Evolutionary conservation across 2,888 invertebrate genomes (phyloP), one percentile per base, ranked within the genome.

Genomic region (Dynastes maya): DNA sequence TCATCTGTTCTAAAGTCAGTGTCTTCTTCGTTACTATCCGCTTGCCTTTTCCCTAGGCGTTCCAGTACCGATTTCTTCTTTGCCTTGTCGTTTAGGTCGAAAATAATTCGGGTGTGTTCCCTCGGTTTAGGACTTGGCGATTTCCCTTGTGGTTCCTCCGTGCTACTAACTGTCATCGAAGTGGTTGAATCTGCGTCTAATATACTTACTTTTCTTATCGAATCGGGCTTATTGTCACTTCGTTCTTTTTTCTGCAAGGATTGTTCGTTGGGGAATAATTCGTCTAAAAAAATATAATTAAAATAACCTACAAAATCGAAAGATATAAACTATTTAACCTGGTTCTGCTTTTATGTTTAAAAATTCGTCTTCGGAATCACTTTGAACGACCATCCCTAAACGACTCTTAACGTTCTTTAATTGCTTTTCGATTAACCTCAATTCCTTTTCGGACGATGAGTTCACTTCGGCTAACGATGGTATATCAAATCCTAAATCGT

Each of bases 301-400:
- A 40, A 32, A n/a, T 40, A 55, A 13, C 9, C 32, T 58, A 27
- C 27, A 16, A 75, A 61, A 49, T 27, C 16, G 27, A 40, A 67
- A 22, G 16, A 27, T 27, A 16, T 27, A 71, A 6, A 63, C 16
- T 53, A 16, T 53, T 27, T 76, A 81, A 80, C 87, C 92, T 22
- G 92, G 92, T 84, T 93, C 93, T 63, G 92, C 92, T 81, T 92
- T 91, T 45, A 94, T 90, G 86, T 92, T 93, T 51, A 92, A 88
- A 85, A 92, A 92, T 86, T 94, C 93, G 81, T 93, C 93, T 58
- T 81, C 78, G 4, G 76, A 78, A 37, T 91, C 91, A 80, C 91
- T 91, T 81, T 91, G 90, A 61, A 91, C 86, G 71, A 86, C 81
- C 78, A 90, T 85, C 5, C 90, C 90, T 78, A 91, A 85, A 80